phyloP scores from a whole-genome alignment of 2,113 vertebrate species.

The Ploceus nigricollis region DNA sequence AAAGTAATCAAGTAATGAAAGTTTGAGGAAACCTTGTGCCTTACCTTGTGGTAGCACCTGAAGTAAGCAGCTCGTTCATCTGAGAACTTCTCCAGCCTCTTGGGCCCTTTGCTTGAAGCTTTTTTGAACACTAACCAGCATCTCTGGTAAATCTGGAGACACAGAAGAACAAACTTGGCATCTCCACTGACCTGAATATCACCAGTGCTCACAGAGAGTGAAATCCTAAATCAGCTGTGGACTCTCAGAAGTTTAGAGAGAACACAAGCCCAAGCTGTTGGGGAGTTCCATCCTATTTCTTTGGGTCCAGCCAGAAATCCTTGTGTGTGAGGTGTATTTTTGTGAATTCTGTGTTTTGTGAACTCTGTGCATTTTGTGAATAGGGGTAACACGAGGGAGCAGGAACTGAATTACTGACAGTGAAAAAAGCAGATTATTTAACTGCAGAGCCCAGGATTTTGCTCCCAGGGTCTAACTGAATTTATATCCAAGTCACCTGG shows the following conservation, averaged over 20 bases:
- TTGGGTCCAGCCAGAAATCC: neutral
- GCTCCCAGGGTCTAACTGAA: neutral
- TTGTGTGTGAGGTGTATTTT: neutral
- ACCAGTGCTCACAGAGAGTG: neutral
- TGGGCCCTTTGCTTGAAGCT: conserved; percentile 84
- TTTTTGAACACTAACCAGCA: conserved; percentile 87
- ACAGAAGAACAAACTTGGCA: conserved; percentile 19
- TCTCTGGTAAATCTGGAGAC: conserved; percentile 81
- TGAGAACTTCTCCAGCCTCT: conserved; percentile 83
- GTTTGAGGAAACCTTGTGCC: neutral
- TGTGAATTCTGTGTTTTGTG: neutral
- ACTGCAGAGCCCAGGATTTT: neutral
- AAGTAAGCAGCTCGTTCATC: conserved; percentile 84
- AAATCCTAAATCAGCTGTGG: neutral
- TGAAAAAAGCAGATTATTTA: neutral
- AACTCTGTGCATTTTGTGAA: no score
- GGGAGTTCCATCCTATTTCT: neutral
- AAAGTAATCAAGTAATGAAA: neutral
- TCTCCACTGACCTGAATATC: neutral
- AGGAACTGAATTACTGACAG: neutral
- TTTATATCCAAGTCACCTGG: neutral
- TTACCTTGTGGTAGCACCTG: conserved; percentile 84
- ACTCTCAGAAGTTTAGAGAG: neutral
- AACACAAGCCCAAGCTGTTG: neutral
- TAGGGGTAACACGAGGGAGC: neutral